Percentiles rank a stretch among this genome's conserved stretches.
Conservation (phyloP, 2,888 invertebrate species). For the Drosophila mayaguana region DNA sequence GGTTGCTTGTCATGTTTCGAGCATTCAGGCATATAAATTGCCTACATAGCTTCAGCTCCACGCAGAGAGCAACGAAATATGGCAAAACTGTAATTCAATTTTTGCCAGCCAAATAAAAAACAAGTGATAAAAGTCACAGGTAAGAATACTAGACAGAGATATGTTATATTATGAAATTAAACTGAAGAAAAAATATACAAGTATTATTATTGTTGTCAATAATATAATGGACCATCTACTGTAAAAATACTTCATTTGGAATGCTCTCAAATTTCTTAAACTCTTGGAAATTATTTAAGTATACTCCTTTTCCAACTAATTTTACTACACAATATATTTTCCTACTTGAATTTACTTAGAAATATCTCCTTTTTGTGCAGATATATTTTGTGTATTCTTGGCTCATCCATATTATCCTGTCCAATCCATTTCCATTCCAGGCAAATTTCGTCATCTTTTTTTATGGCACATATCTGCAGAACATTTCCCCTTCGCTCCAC, state of each 20-base stretch:
- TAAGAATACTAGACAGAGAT: not conserved
- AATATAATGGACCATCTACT: no score
- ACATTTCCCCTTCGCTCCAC: slow-evolving; percentile 44
- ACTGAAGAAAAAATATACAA: no score
- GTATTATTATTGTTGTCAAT: no score
- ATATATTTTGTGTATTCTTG: slow-evolving; percentile 7
- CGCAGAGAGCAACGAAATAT: slow-evolving; percentile 12
- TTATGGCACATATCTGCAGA: slow-evolving; percentile 22
- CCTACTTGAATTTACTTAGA: not conserved
- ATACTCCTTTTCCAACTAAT: no score
- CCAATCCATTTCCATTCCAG: slow-evolving; percentile 24
- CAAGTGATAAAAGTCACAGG: slow-evolving; percentile 8
- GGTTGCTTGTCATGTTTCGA: slow-evolving; percentile 33
- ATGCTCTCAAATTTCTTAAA: no score
- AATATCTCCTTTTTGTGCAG: not conserved
- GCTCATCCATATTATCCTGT: slow-evolving; percentile 27
- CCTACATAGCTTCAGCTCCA: not conserved
- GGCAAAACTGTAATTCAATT: slow-evolving; percentile 53
- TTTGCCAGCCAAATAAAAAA: slow-evolving; percentile 35
- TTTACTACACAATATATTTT: no score
- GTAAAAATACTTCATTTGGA: no score
- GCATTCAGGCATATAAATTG: slow-evolving; percentile 15
- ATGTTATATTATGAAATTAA: not conserved
- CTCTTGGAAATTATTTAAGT: no score
- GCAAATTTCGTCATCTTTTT: not conserved